Conservation (phyloP, 37 sponge, comb jelly and placozoan genomes). For the Cladorhizidae sp. region DNA sequence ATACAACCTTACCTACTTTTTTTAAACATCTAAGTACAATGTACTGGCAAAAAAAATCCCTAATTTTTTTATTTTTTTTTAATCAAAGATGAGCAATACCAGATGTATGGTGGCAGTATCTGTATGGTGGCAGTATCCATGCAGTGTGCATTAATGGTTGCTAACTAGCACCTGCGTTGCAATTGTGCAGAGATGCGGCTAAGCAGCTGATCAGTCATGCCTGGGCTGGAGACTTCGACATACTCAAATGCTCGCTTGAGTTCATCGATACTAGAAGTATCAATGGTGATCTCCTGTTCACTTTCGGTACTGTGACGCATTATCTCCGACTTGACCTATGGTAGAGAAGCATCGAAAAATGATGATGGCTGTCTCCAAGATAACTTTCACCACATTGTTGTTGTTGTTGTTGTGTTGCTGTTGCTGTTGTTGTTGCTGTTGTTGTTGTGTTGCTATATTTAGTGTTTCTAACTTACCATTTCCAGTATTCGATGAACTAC, state of each 20-base stretch:
- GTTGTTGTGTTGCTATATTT: neutral
- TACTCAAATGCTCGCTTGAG: constrained; percentile 81
- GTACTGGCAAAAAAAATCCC: too few relatives aligned
- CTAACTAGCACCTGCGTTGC: constrained; percentile 24
- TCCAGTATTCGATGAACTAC: constrained; percentile 42
- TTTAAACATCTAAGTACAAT: too few relatives aligned
- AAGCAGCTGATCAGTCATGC: constrained; percentile 66
- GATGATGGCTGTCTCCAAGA: too few relatives aligned
- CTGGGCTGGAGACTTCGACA: constrained; percentile 82
- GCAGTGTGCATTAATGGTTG: too few relatives aligned
- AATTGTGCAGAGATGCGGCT: constrained; percentile 21
- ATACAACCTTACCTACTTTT: too few relatives aligned
- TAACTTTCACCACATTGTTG: too few relatives aligned
- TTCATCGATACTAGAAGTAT: constrained; percentile 63
- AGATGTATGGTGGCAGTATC: too few relatives aligned
- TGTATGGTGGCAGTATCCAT: too few relatives aligned
- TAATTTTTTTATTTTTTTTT: too few relatives aligned
- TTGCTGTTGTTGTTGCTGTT: too few relatives aligned
- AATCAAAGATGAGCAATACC: too few relatives aligned
- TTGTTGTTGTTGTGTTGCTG: too few relatives aligned
- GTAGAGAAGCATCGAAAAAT: neutral
- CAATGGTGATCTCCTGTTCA: neutral
- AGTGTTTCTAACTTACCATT: constrained; percentile 16
- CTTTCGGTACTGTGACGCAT: neutral
- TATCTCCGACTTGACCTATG: constrained; percentile 1